phyloP scores from a whole-genome alignment of 2,888 invertebrate genomes.

The Pammene fasciana region DNA sequence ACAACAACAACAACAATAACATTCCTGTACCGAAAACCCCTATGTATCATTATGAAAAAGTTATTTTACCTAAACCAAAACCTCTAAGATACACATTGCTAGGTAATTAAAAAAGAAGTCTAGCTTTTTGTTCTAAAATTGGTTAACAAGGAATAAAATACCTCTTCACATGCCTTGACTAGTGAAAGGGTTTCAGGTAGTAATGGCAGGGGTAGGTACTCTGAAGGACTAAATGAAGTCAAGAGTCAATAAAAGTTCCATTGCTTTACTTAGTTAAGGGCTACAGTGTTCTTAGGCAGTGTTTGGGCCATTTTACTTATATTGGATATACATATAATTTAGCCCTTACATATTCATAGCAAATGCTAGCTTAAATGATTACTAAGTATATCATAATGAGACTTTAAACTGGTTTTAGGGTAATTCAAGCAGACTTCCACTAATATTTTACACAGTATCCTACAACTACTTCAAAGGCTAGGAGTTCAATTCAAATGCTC shows the following conservation, averaged over 20 bases:
- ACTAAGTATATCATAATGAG: not conserved
- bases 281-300: too few relatives aligned
- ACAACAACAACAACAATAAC: too few relatives aligned
- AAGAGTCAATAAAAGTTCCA: not conserved
- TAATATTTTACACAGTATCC: too few relatives aligned
- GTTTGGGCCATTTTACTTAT: too few relatives aligned
- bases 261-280: too few relatives aligned
- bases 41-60: too few relatives aligned
- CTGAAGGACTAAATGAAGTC: not conserved
- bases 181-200: conserved; percentile 2
- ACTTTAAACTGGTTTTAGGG: not conserved
- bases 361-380: not conserved
- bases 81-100: conserved; percentile 52
- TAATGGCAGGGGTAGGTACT: not conserved
- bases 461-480: conserved; percentile 34
- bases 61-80: conserved; percentile 51
- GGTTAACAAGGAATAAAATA: conserved; percentile 26
- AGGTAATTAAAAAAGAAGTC: conserved; percentile 51
- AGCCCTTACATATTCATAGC: not conserved
- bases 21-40: too few relatives aligned
- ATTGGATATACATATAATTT: not conserved
- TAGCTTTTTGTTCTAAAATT: conserved; percentile 53
- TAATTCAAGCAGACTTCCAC: not conserved
- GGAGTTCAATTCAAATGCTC: conserved; percentile 36
- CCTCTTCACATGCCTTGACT: conserved; percentile 2